Evolutionary conservation across 2,888 invertebrate species (phyloP), one percentile per base, ranked within the genome.

Genomic region (Villa cingulata): DNA sequence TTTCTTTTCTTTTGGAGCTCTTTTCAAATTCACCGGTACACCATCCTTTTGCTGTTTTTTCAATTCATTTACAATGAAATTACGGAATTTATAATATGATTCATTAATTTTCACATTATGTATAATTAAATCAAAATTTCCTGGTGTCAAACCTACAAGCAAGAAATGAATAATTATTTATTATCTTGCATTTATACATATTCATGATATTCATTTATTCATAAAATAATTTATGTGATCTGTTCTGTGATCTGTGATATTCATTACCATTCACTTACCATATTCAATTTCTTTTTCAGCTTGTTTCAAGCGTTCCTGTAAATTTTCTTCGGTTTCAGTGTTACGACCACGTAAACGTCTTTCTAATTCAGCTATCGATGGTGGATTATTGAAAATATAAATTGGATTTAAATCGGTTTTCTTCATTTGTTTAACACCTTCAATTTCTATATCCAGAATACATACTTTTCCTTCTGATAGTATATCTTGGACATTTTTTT

Each of bases 351-450:
- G 72, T 46, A 90, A 70, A 36, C 89, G 74, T 46, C 75, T 72
- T 63, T 86, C 89, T 52, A 96, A 71, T 57, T 80, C 83, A 36
- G 78, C 75, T 52, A 92, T 65, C 7, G 83, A 84, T 5, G 95
- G 97, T n/a, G 97, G 95, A 71, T 86, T 86, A 34, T 98, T 77
- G 65, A 95, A 95, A 19, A 98, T 80, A 54, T 84, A 80, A 58
- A 86, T 71, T 0, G 95, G 88, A 64, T 89, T 77, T 12, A 96
- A 71, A 60, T 86, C 79, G 19, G 86, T 83, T 48, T 78, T 74
- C 61, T 87, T 89, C 14, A 97, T 81, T 66, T 81, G 86, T 58
- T 87, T 86, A 0, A 96, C 95, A 18, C 96, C 97, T 71, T 96
- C 88, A 46, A 90, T 80, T 59, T 97, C 96, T 56, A 97, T 89